Evolutionary conservation across 2,113 vertebrate genomes (phyloP), one percentile per base, ranked within the genome.

Genomic region (Catagonus wagneri): DNA sequence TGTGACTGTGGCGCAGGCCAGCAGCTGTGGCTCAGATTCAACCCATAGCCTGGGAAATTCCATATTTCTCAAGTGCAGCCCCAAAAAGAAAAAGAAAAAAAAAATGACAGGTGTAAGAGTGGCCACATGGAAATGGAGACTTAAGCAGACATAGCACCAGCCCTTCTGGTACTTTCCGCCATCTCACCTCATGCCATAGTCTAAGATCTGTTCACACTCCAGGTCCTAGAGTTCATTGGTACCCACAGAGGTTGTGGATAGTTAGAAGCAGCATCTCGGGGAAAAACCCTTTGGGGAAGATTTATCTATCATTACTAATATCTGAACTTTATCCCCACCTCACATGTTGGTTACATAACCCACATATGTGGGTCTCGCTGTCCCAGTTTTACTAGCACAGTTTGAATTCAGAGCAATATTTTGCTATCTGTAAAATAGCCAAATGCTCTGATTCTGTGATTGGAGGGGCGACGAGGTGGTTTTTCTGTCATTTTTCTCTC

Each of bases 371-470:
- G 11, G n/a, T 76, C 66, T 89, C n/a, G 60, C 23, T 63, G 39
- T 32, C 56, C 36, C 32, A 74, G 61, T 52, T 90, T 87, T 78
- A 19, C 17, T 94, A 4, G 20, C n/a, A 0, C 63, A 78, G 36
- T 27, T 88, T 80, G 39, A 97, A 95, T 93, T 96, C 61, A 66
- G 44, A 72, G 34, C 27, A 74, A 90, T 83, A 76, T 84, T 86
- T 92, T 22, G 7, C 78, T 80, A 68, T n/a, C 50, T 92, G 10
- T 86, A 58, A 93, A 96, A 91, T 20, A 87, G 11, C 15, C 17
- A 0, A 95, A 88, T 78, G 76, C 23, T 50, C 19, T 27, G 81
- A 68, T 79, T 86, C 32, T 78, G 54, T 83, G 65, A 89, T 79
- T 71, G 1, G 9, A 93, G 36, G 23, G 83, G 39, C 52, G 50